Percentiles rank a stretch among this genome's conserved stretches.
Conservation (phyloP, 2,797 vertebrate species). For the Lycodopsis pacificus region DNA sequence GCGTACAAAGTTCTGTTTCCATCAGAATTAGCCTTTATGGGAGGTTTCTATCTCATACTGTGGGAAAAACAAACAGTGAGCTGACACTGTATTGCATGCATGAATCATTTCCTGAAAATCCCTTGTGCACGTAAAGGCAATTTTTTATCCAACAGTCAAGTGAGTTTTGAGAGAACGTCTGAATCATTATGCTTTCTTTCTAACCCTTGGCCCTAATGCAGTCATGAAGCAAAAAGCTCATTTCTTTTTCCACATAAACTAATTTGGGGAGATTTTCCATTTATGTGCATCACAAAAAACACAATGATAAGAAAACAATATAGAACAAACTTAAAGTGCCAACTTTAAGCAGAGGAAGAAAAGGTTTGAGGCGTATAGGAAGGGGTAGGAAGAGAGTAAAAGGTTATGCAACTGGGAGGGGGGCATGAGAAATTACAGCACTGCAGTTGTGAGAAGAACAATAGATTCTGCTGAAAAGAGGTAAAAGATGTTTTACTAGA, state of each 20-base stretch:
- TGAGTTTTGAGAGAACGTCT: not conserved
- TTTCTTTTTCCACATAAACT: not conserved
- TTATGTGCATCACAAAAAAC: not conserved
- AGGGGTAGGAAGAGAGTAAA: not conserved
- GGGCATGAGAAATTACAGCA: not conserved
- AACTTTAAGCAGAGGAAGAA: not conserved
- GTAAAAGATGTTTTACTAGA: not conserved
- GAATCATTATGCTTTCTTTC: not conserved
- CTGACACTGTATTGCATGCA: too few species aligned
- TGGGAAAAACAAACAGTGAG: not conserved
- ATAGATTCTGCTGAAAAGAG: not conserved
- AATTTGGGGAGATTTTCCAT: too few species aligned
- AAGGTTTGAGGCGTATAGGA: not conserved
- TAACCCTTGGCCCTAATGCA: not conserved
- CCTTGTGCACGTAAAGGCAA: not conserved
- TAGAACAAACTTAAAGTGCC: not conserved
- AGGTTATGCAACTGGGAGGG: not conserved
- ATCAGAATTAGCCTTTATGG: not conserved
- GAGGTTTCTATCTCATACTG: not conserved
- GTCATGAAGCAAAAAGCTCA: not conserved
- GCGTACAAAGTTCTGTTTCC: not conserved
- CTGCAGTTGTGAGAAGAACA: constrained; percentile 3
- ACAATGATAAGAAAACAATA: not conserved
- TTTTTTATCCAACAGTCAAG: not conserved
- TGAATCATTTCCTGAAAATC: not conserved